Percentiles rank a stretch among this genome's conserved stretches.
Evolutionary conservation across 2,888 invertebrate species (phyloP).

Genomic region (Erebia aethiops): DNA sequence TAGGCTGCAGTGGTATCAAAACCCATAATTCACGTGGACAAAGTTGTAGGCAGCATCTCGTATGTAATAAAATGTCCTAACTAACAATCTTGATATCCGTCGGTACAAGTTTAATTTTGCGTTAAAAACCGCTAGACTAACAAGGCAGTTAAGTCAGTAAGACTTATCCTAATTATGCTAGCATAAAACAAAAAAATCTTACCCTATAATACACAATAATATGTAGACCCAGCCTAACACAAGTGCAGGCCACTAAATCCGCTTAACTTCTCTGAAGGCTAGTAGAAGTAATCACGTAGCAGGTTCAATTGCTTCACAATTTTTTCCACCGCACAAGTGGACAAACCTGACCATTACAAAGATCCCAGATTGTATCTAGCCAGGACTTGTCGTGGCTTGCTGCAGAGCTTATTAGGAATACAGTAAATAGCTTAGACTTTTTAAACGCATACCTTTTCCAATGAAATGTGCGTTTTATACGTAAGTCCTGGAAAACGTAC

Average conservation of each 20-base stretch:
- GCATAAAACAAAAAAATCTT: background rate
- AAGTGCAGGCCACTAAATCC: conserved; percentile 1
- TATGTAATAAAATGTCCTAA: no score
- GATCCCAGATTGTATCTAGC: conserved; percentile 22
- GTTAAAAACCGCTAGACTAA: no score
- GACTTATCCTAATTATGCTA: no score
- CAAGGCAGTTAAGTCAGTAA: no score
- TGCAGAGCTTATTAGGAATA: conserved; percentile 23
- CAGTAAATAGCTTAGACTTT: conserved; percentile 20
- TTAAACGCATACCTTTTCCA: conserved; percentile 10
- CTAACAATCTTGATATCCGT: no score
- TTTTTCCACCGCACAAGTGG: conserved; percentile 17
- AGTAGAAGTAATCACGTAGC: conserved; percentile 16
- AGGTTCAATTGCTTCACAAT: conserved; percentile 19
- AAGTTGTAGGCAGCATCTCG: no score
- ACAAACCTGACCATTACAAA: conserved; percentile 26
- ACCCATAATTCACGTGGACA: no score
- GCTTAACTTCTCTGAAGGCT: conserved; percentile 9
- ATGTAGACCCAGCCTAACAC: background rate
- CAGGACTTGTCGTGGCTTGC: conserved; percentile 15
- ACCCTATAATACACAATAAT: no score
- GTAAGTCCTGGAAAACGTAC: background rate
- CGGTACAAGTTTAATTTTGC: no score
- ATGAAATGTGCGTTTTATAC: conserved; percentile 2
- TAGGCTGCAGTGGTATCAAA: no score